These are phyloP conservation scores for Isurus oxyrinchus DNA, from an alignment of 2,113 vertebrate species.

Conservation along the genomic window DNA sequence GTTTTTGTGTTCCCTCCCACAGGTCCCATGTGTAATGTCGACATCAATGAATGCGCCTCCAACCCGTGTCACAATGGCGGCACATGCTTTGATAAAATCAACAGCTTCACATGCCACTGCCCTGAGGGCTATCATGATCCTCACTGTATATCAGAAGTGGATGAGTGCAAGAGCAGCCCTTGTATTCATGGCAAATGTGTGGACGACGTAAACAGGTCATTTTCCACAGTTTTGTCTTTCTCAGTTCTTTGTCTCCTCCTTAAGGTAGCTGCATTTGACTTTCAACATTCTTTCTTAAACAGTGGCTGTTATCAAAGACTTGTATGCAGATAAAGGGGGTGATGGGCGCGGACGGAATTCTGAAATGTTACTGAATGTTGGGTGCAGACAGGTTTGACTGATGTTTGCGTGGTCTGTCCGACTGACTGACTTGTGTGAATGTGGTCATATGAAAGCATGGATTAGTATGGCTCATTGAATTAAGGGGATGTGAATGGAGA, in stretches of 20 bases:
- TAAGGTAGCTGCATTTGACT: background rate
- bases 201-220: constrained; percentile 67
- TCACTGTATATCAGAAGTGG: constrained; percentile 73
- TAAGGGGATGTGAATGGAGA: background rate
- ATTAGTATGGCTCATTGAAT: background rate
- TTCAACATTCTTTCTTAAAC: background rate
- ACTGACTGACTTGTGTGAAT: background rate
- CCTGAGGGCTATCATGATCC: constrained; percentile 73
- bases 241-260: background rate
- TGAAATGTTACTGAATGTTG: background rate
- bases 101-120: constrained; percentile 74
- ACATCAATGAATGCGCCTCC: constrained; percentile 83
- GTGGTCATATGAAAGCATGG: background rate
- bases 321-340: background rate
- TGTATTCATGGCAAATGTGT: constrained; percentile 78
- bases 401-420: background rate
- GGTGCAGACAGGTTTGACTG: background rate
- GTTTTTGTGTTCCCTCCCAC: background rate
- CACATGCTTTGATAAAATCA: constrained; percentile 72
- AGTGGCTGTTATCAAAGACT: background rate
- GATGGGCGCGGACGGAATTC: background rate
- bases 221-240: background rate
- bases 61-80: constrained; percentile 82
- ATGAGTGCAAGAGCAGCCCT: constrained; percentile 74
- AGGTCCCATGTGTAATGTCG: constrained; percentile 73